Conservation (phyloP, 2,888 invertebrate genomes). For the Emmelina monodactyla region DNA sequence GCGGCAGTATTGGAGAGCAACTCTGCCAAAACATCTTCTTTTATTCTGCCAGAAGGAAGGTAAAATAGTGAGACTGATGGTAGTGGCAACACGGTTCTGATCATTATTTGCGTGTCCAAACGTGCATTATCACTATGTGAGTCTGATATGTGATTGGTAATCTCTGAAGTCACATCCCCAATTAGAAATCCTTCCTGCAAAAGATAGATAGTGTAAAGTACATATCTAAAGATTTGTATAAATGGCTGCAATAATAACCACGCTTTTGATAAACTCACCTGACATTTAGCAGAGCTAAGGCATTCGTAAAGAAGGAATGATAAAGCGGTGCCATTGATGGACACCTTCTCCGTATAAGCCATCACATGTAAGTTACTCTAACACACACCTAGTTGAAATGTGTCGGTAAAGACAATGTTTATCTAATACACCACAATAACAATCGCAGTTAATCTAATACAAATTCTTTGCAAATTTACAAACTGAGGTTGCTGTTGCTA, state of each 20-base stretch:
- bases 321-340: constrained; percentile 69
- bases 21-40: constrained; percentile 56
- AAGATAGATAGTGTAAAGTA: constrained; percentile 6
- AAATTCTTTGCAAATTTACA: no score
- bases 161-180: constrained; percentile 69
- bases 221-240: not conserved
- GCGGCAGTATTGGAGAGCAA: constrained; percentile 59
- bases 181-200: constrained; percentile 70
- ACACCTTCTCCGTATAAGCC: constrained; percentile 60
- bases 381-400: no score
- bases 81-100: constrained; percentile 68
- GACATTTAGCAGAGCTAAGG: constrained; percentile 65
- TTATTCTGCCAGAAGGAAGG: constrained; percentile 64
- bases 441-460: no score
- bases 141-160: constrained; percentile 74
- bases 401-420: no score
- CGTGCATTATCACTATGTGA: constrained; percentile 70
- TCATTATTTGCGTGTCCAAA: constrained; percentile 67
- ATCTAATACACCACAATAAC: no score
- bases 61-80: constrained; percentile 67
- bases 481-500: no score
- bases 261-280: constrained; percentile 39
- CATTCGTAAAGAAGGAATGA: constrained; percentile 75
- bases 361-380: constrained; percentile 17
- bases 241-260: no score